A percentile compares a stretch with the other conserved stretches of the same genome.
Evolutionary conservation across 2,113 vertebrate species (phyloP).

Genomic region (Eidolon helvum): DNA sequence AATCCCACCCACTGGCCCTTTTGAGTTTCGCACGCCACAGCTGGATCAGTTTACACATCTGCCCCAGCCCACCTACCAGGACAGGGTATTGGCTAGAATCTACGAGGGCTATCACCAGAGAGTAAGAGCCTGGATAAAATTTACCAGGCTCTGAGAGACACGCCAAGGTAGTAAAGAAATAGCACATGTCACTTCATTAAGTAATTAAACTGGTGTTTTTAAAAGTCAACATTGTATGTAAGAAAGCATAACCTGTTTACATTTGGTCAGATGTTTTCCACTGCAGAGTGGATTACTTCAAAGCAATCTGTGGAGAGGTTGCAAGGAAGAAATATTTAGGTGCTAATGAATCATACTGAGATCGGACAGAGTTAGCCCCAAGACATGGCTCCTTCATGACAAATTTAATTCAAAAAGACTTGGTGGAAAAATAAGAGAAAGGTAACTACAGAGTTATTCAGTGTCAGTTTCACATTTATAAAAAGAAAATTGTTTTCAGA

Average conservation of each 20-base stretch:
- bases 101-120: slow-evolving; percentile 16
- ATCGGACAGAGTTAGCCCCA: background rate
- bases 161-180: slow-evolving; percentile 36
- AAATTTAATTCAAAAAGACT: slow-evolving; percentile 23
- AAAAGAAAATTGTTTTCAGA: slow-evolving; percentile 2
- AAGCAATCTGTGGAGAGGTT: slow-evolving; percentile 17
- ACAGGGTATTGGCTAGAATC: background rate
- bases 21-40: background rate
- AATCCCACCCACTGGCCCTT: background rate
- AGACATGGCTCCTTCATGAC: background rate
- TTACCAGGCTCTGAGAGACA: background rate
- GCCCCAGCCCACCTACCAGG: background rate
- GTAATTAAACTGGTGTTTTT: slow-evolving; percentile 51
- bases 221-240: slow-evolving; percentile 50
- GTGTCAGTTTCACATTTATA: slow-evolving; percentile 29
- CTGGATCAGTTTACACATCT: background rate
- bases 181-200: slow-evolving; percentile 44
- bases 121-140: background rate
- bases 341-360: background rate
- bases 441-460: background rate
- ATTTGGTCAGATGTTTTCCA: slow-evolving; percentile 17
- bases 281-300: slow-evolving; percentile 25
- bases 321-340: slow-evolving; percentile 22
- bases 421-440: slow-evolving; percentile 45
- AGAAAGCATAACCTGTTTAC: slow-evolving; percentile 23